phyloP scores from a whole-genome alignment of 1,140 invertebrate genomes.

The Penaeus vannamei region DNA sequence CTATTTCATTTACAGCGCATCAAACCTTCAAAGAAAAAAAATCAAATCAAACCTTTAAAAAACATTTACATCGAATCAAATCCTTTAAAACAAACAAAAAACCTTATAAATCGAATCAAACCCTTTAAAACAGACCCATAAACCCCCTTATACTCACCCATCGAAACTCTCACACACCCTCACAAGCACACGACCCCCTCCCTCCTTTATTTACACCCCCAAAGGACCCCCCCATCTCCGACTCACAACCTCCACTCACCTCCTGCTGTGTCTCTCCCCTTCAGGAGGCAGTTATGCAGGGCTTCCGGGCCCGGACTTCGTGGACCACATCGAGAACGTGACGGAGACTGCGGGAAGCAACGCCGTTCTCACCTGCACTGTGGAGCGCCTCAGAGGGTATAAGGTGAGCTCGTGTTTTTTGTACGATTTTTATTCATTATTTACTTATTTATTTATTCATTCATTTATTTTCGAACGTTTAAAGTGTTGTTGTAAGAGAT shows the following conservation, averaged over 20 bases:
- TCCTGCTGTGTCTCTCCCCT: background rate
- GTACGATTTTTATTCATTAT: background rate
- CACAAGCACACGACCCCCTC: background rate
- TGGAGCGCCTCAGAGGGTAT: slow-evolving; percentile 84
- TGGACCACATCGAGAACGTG: slow-evolving; percentile 81
- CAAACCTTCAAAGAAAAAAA: no score
- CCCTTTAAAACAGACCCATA: no score
- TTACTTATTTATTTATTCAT: no score
- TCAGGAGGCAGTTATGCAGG: slow-evolving; percentile 28
- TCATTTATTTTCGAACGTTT: no score
- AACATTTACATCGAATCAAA: no score
- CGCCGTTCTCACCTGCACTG: slow-evolving; percentile 83
- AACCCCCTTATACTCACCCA: background rate
- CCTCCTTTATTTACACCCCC: no score
- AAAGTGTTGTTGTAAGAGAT: no score
- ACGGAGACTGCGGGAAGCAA: slow-evolving; percentile 84
- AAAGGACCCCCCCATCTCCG: background rate
- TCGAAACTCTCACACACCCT: background rate
- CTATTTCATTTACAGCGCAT: no score
- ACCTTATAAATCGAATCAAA: no score
- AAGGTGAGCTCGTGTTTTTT: slow-evolving; percentile 76
- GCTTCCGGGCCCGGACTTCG: slow-evolving; percentile 79
- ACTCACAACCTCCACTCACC: background rate
- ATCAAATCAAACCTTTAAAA: no score
- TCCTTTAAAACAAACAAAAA: no score